Evolutionary conservation across 1,140 invertebrate genomes (phyloP), one percentile per base, ranked within the genome.

Genomic region (Colletes latitarsis): DNA sequence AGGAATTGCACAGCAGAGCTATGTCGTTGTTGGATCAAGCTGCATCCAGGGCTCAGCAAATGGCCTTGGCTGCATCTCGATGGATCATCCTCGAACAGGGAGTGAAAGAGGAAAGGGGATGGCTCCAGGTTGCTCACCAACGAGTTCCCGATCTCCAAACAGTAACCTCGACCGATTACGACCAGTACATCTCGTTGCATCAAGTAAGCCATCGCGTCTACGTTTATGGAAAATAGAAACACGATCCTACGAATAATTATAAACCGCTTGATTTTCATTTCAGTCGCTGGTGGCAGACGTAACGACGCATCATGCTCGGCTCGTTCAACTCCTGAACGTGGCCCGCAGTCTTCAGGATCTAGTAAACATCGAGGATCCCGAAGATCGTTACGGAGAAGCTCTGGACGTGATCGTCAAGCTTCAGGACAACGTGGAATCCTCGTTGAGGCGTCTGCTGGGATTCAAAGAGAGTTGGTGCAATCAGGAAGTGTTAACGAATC

Each of bases 161-260:
- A 8, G 96, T 98, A 0, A 96, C 96, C 1, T 97, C 97, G 1
- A 95, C 95, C 12, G 97, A 97, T 84, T 97, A 97, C 83, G 95
- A 97, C 87, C 96, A 97, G 86, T 97, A 97, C 87, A 97, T 97
- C 53, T 96, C 96, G 39, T 91, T 97, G 0, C 97, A 97, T 91
- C 96, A 95, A 91, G 94, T 94, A 84, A 90, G 72, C 30, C 30
- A 30, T 30, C 30, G 1, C 2, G 30, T 30, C 30, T 30, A 30
- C 30, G 0, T 30, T 30, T 30, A 30, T 30, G 30, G 30, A 30
- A 30, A 30, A 30, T 30, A 30, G 0, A 30, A 30, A 30, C 30
- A 30, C 30, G 30, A 30, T 30, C 30, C 30, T 30, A 30, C 30
- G 30, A 30, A 30, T 30, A 30, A 30, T 30, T 30, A 30, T 30